phyloP scores from a whole-genome alignment of 2,888 invertebrate genomes.

The Willowsia nigromaculata region DNA sequence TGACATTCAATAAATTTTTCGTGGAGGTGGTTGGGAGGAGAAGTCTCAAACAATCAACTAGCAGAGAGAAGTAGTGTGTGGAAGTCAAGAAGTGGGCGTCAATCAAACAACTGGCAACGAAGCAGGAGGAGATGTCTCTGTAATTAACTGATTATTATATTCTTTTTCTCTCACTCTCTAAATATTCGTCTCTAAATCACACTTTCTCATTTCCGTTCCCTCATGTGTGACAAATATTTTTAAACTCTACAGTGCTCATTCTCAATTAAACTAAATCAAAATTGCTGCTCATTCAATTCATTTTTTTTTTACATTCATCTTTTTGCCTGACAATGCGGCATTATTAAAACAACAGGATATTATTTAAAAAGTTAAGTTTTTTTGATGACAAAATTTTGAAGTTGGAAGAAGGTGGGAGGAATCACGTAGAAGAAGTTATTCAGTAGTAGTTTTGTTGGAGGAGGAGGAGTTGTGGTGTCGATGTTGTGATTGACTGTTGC shows the following conservation, averaged over 20 bases:
- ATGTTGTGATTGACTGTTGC: conserved; percentile 41
- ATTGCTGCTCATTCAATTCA: no score
- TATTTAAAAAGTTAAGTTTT: no score
- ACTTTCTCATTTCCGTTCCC: not conserved
- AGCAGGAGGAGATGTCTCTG: conserved; percentile 18
- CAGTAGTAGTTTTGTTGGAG: no score
- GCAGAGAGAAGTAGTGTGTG: not conserved
- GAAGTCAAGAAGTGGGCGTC: no score
- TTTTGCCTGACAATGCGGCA: no score
- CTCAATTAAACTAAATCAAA: no score
- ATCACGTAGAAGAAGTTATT: not conserved
- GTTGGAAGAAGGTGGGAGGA: not conserved
- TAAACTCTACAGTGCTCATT: no score
- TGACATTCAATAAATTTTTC: conserved; percentile 28
- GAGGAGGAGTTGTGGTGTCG: conserved; percentile 46
- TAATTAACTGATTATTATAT: not conserved
- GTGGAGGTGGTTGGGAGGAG: conserved; percentile 41
- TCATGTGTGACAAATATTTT: no score
- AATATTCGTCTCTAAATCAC: not conserved
- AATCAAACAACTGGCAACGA: conserved; percentile 41
- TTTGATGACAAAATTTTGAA: not conserved
- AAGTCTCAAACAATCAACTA: conserved; percentile 50
- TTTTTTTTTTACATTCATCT: no score
- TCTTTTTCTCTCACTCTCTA: not conserved
- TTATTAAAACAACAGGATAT: no score